Base-by-base conservation (phyloP, 2,888 invertebrate species). In the Lasioglossum vierecki region DNA sequence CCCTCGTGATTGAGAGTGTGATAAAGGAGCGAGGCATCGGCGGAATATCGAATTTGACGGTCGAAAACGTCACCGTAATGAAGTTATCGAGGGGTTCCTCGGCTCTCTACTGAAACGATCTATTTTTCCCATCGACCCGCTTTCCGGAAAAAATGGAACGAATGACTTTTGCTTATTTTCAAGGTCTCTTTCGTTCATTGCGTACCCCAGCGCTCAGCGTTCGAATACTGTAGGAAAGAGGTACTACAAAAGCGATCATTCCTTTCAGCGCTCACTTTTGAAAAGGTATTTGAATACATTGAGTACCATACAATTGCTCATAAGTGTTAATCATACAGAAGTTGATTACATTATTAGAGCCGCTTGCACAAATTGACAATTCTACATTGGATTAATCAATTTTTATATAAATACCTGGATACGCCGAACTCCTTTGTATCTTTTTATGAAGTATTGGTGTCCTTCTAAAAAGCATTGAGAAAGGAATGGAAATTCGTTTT, bases 1-100 rank as follows among this genome's bases (percentile, higher is more conserved):
- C 53, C 60, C 49, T 8, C 39, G 44, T 63, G 84, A 84, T 84
- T 60, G 84, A 79, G 72, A 44, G 79, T 35, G 78, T 57, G 84
- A 78, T 84, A 75, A 84, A 84, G 79, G 84, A 57, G 46, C 71
- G 70, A 26, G 44, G 68, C 49, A 60, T 63, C 60, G 70, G 60
- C 57, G 66, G 72, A 49, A 71, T 78, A 68, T 71, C 80, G 83
- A 83, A 76, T 71, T 71, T 44, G 70, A 81, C 68, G 73, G 73
- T 44, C 81, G 71, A 66, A 46, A 57, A 68, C 80, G 72, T 66
- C 72, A 53, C 63, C 79, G 81, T 63, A 63, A 73, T 63, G 72
- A 73, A 80, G 49, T 82, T 80, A 60, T 49, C 41, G 44, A 26
- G 60, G 39, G 63, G 49, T 49, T 63, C 60, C 35, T 73, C 60